Evolutionary conservation across 2,113 vertebrate species (phyloP).

Genomic region (Haplotaxodon microlepis): DNA sequence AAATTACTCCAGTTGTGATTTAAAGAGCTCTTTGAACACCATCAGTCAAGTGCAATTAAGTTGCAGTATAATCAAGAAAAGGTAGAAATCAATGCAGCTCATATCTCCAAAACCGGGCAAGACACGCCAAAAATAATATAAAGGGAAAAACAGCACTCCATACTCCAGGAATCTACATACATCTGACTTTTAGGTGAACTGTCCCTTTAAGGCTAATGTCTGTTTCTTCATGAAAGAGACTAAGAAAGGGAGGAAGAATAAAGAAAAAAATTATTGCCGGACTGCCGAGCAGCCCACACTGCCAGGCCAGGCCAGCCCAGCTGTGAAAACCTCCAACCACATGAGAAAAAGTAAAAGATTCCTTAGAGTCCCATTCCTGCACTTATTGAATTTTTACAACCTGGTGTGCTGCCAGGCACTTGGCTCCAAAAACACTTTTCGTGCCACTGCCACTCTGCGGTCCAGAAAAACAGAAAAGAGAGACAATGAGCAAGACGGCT

Average conservation of each 20-base stretch:
- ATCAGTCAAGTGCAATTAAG: neutral
- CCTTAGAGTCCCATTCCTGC: constrained; percentile 46
- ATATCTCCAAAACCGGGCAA: fast-evolving
- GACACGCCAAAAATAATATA: neutral
- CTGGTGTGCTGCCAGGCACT: constrained; percentile 41
- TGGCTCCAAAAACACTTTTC: constrained; percentile 13
- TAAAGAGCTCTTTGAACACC: neutral
- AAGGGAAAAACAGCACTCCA: neutral
- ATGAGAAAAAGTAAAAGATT: constrained; percentile 43
- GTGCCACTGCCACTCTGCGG: constrained; percentile 20
- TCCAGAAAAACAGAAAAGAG: constrained; percentile 31
- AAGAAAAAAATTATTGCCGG: neutral
- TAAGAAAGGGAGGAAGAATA: neutral
- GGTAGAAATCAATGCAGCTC: neutral
- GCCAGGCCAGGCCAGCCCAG: constrained; percentile 1
- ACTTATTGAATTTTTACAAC: constrained; percentile 58
- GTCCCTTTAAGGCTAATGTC: neutral
- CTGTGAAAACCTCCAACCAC: constrained; percentile 56
- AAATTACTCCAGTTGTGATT: neutral
- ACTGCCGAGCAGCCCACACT: neutral
- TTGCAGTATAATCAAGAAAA: neutral
- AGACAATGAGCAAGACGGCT: neutral
- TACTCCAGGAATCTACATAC: neutral
- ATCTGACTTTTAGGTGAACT: neutral
- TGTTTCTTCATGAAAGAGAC: neutral